Percentiles rank a stretch among this genome's conserved stretches.
Evolutionary conservation across 2,797 vertebrate species (phyloP).

Genomic region (Helicolenus hilgendorfi): DNA sequence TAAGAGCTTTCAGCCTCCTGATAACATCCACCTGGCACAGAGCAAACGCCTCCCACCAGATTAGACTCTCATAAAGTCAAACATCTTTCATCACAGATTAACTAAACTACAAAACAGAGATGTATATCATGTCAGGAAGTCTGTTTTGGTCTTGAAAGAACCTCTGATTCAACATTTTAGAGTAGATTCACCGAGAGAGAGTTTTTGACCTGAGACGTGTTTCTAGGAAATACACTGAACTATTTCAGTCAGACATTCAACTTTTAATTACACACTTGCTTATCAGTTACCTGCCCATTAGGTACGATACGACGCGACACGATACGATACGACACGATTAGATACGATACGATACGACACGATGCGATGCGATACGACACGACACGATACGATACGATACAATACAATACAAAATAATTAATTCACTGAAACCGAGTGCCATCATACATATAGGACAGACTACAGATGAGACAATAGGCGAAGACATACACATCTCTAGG

Average conservation of each 20-base stretch:
- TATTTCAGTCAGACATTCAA: background rate
- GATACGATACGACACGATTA: fast-evolving
- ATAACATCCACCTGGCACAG: slow-evolving; percentile 59
- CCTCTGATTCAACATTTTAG: background rate
- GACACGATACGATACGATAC: fast-evolving
- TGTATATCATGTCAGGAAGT: background rate
- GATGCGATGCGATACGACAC: too few relatives aligned
- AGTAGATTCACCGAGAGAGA: background rate
- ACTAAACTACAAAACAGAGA: background rate
- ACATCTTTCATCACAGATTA: background rate
- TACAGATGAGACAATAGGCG: too few relatives aligned
- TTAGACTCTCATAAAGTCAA: background rate
- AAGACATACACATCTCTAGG: too few relatives aligned
- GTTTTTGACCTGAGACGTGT: background rate
- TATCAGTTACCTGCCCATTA: background rate
- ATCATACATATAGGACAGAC: too few relatives aligned
- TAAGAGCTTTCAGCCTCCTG: background rate
- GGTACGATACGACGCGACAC: fast-evolving
- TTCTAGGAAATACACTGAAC: background rate
- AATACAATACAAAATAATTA: too few relatives aligned
- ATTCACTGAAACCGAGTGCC: too few relatives aligned
- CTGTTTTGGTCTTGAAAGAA: background rate
- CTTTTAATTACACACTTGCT: background rate
- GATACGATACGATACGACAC: fast-evolving
- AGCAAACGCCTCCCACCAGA: slow-evolving; percentile 2